These are phyloP conservation scores for Oscheius onirici DNA, from an alignment of 2,888 invertebrate species.

Conservation along the genomic window DNA sequence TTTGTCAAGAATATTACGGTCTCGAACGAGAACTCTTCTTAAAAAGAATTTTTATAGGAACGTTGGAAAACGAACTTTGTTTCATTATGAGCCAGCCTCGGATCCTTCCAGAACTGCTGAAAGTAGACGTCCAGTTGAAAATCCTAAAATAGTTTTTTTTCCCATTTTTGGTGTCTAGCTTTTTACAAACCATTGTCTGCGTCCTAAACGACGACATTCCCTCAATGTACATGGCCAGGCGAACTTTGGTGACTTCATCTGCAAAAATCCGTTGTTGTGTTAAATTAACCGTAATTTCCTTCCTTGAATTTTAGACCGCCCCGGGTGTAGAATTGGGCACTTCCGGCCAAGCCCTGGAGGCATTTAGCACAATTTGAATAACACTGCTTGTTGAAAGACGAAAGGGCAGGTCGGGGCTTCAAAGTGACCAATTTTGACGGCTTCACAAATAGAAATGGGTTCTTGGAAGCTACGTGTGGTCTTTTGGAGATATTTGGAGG, in stretches of 20 bases:
- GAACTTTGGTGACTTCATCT: slow-evolving; percentile 60
- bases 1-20: slow-evolving; percentile 54
- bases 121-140: slow-evolving; percentile 71
- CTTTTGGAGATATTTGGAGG: too few relatives aligned
- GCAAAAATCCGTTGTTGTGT: slow-evolving; percentile 32
- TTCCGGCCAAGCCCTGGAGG: neutral
- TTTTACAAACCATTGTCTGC: slow-evolving; percentile 64
- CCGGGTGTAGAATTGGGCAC: neutral
- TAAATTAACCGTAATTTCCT: too few relatives aligned
- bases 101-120: slow-evolving; percentile 69
- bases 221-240: slow-evolving; percentile 70
- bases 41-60: neutral
- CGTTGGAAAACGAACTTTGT: slow-evolving; percentile 35
- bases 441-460: too few relatives aligned
- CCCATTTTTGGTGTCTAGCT: neutral
- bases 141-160: slow-evolving; percentile 49
- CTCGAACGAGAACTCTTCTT: slow-evolving; percentile 57
- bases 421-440: too few relatives aligned
- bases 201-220: slow-evolving; percentile 71
- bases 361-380: too few relatives aligned
- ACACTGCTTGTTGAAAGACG: too few relatives aligned
- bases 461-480: too few relatives aligned
- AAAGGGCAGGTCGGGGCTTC: too few relatives aligned
- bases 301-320: too few relatives aligned
- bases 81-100: slow-evolving; percentile 67